These are phyloP conservation scores for Rhadina sibilatrix DNA, from an alignment of 2,113 vertebrate species.

Conservation along the genomic window DNA sequence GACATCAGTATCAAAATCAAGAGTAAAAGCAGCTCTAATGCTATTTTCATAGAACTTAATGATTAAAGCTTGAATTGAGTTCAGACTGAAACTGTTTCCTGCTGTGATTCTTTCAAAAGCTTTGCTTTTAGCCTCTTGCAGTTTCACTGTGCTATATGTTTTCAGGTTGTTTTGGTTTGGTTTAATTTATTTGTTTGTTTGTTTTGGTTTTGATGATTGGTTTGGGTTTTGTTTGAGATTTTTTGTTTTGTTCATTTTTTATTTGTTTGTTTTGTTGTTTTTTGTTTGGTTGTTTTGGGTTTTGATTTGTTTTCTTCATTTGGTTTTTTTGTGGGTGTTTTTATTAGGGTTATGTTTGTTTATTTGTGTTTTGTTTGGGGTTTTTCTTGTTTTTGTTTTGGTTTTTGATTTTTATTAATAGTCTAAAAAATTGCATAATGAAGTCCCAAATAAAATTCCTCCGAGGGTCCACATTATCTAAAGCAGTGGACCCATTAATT, in stretches of 20 bases:
- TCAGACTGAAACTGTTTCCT: background rate
- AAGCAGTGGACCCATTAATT: background rate
- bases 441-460: background rate
- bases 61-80: background rate
- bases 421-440: background rate
- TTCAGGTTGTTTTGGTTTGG: background rate
- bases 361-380: no score
- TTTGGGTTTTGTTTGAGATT: no score
- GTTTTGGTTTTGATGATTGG: background rate
- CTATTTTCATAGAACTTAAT: background rate
- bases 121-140: background rate
- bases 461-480: rapidly evolving
- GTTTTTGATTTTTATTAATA: background rate
- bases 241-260: background rate
- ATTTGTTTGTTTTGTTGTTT: background rate
- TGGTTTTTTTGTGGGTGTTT: background rate
- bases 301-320: background rate
- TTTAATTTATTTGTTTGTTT: no score
- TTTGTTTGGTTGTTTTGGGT: background rate
- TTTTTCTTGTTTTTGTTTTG: background rate
- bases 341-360: background rate
- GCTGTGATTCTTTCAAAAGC: background rate
- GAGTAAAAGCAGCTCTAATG: background rate
- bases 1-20: background rate
- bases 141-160: background rate